phyloP scores from a whole-genome alignment of 2,113 vertebrate species.

The Grus americana region DNA sequence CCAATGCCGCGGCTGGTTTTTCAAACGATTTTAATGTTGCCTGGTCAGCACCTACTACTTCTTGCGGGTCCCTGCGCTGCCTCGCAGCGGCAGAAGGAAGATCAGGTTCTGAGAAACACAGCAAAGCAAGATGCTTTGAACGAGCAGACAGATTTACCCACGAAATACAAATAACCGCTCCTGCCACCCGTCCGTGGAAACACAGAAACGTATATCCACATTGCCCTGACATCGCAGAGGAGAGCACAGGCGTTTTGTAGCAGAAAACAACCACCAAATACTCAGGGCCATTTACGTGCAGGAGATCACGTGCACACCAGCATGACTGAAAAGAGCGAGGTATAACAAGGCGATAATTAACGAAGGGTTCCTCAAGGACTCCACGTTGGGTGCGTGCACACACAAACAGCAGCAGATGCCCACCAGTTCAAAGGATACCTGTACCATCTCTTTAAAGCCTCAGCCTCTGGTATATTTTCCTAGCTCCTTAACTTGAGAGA shows the following conservation, averaged over 20 bases:
- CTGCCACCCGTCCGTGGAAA: background rate
- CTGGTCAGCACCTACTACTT: background rate
- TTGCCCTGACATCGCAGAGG: background rate
- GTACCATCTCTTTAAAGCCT: background rate
- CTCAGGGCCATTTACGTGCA: background rate
- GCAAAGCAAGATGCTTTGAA: background rate
- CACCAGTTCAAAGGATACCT: background rate
- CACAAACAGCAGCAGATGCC: background rate
- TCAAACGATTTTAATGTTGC: background rate
- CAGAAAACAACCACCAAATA: background rate
- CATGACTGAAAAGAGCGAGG: background rate
- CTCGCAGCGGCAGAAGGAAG: background rate
- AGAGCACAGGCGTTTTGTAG: background rate
- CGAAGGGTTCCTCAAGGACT: background rate
- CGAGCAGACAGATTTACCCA: background rate
- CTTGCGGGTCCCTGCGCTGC: background rate
- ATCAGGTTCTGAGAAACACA: background rate
- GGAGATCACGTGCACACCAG: background rate
- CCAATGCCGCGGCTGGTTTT: too few species aligned
- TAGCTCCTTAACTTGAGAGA: background rate
- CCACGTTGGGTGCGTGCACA: background rate
- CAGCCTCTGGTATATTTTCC: background rate
- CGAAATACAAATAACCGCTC: background rate
- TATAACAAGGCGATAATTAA: background rate
- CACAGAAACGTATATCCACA: background rate